Percentiles rank a stretch among this genome's conserved stretches.
Evolutionary conservation across 2,113 vertebrate genomes (phyloP).

Genomic region (Columba livia): DNA sequence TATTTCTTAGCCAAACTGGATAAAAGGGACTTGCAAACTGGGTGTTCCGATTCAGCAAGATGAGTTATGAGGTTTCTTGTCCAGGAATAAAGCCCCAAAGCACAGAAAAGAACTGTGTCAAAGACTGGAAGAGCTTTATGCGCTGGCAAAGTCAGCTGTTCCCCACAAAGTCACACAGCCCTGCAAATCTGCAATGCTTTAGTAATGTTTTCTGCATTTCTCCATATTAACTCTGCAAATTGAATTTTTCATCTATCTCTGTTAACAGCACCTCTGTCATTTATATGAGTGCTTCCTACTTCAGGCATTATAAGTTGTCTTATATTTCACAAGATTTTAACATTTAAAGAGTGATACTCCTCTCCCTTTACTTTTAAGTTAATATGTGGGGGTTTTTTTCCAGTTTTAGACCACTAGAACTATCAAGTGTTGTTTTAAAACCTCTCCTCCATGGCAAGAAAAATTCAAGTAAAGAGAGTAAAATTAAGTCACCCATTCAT

Average conservation of each 20-base stretch:
- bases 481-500: neutral
- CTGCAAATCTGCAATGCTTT: neutral
- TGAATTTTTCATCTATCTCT: neutral
- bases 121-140: neutral
- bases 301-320: neutral
- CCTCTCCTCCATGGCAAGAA: neutral
- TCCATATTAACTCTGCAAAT: neutral
- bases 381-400: neutral
- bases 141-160: neutral
- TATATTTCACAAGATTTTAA: neutral
- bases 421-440: neutral
- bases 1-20: neutral
- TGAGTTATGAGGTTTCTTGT: neutral
- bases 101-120: neutral
- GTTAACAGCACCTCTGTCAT: neutral
- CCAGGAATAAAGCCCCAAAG: slow-evolving; percentile 5
- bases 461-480: neutral
- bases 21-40: neutral
- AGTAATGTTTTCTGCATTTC: neutral
- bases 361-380: neutral
- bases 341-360: neutral
- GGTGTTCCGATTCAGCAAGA: neutral
- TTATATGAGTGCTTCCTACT: neutral
- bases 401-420: neutral
- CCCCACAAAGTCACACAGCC: neutral